These are phyloP conservation scores for Crocidura indochinensis DNA, from an alignment of 2,797 vertebrate species.

Conservation along the genomic window DNA sequence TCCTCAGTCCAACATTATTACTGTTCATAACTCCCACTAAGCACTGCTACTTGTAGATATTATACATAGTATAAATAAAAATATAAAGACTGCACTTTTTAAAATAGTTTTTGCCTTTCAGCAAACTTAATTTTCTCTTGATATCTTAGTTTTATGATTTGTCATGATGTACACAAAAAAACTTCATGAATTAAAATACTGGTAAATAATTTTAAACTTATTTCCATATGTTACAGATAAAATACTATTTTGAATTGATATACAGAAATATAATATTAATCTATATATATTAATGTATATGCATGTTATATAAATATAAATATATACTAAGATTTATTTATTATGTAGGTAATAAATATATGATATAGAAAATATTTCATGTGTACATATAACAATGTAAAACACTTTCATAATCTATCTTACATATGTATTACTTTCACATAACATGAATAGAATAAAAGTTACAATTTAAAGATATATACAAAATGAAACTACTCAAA, in stretches of 20 bases:
- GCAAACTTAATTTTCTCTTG: not conserved
- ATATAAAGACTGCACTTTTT: too few species aligned
- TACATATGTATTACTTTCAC: not conserved
- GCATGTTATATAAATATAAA: not conserved
- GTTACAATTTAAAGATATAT: slow-evolving; percentile 47
- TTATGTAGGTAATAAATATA: too few species aligned
- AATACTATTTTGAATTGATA: not conserved
- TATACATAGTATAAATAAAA: too few species aligned
- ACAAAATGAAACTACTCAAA: not conserved
- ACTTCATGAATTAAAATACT: not conserved
- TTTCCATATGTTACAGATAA: not conserved
- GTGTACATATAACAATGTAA: not conserved
- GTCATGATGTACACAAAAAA: slow-evolving; percentile 19
- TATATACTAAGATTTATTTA: not conserved
- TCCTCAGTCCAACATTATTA: too few species aligned
- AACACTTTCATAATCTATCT: not conserved
- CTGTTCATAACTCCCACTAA: too few species aligned
- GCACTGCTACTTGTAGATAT: too few species aligned
- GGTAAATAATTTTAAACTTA: not conserved
- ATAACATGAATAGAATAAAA: slow-evolving; percentile 40
- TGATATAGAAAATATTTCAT: not conserved
- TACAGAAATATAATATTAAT: slow-evolving; percentile 2
- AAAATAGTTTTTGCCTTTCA: not conserved
- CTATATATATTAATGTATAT: not conserved
- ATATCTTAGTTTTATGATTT: not conserved